A percentile compares a stretch with the other conserved stretches of the same genome.
Conservation (phyloP, 2,797 vertebrate genomes). For the Sebastes cheni region DNA sequence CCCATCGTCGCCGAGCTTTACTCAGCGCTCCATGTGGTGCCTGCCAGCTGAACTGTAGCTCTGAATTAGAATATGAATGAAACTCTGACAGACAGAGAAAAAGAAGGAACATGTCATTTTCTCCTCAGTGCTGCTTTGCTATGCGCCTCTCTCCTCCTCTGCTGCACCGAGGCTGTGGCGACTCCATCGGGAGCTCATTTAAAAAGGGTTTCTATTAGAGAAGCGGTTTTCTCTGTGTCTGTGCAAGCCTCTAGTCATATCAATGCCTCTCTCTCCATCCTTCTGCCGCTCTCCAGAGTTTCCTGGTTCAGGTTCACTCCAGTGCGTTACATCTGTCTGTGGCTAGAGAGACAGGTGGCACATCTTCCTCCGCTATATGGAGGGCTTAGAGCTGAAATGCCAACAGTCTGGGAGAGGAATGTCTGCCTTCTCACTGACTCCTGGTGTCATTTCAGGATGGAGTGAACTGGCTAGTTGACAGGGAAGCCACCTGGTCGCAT, state of each 20-base stretch:
- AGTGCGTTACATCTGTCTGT: constrained; percentile 49
- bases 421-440: constrained; percentile 43
- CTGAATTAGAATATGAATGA: constrained; percentile 63
- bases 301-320: neutral
- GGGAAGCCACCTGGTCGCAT: constrained; percentile 59
- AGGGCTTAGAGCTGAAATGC: constrained; percentile 56
- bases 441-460: constrained; percentile 52
- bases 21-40: constrained; percentile 19
- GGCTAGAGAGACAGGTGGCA: constrained; percentile 61
- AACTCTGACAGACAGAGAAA: constrained; percentile 44
- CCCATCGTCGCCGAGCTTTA: constrained; percentile 23
- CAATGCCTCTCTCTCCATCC: constrained; percentile 3
- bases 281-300: neutral
- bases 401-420: constrained; percentile 44
- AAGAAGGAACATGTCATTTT: constrained; percentile 46
- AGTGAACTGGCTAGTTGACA: constrained; percentile 53
- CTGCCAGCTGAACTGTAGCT: constrained; percentile 45
- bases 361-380: constrained; percentile 28
- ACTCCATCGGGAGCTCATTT: constrained; percentile 64
- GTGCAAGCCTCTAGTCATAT: constrained; percentile 36
- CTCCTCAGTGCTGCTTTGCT: constrained; percentile 13
- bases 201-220: constrained; percentile 43
- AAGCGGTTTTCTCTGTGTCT: constrained; percentile 24
- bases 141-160: constrained; percentile 7
- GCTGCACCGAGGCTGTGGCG: constrained; percentile 28